These are phyloP conservation scores for Ornithoptera alexandrae DNA, from an alignment of 2,888 invertebrate genomes.

Conservation along the genomic window DNA sequence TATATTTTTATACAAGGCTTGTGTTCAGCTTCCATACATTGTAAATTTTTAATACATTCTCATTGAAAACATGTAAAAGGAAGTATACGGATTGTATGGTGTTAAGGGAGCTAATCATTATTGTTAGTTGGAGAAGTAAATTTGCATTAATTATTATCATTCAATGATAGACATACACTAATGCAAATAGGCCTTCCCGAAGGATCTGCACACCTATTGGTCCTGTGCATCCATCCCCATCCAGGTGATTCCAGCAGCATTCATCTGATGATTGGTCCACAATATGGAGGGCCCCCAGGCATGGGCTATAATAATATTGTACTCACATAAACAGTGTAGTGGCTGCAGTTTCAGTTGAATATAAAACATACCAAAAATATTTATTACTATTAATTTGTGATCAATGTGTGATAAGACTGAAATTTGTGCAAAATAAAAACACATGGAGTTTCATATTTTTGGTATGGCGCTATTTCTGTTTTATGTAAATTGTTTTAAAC, in stretches of 20 bases:
- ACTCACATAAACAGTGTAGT: neutral
- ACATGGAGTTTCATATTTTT: slow-evolving; percentile 20
- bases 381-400: slow-evolving; percentile 23
- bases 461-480: slow-evolving; percentile 19
- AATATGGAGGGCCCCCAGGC: too few relatives aligned
- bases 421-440: slow-evolving; percentile 17
- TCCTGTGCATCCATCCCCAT: too few relatives aligned
- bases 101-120: slow-evolving; percentile 11
- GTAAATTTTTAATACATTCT: slow-evolving; percentile 4
- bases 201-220: too few relatives aligned
- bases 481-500: neutral
- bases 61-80: neutral
- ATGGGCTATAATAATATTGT: too few relatives aligned
- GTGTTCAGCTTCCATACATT: neutral
- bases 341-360: neutral
- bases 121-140: slow-evolving; percentile 2
- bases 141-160: too few relatives aligned
- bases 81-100: slow-evolving; percentile 18
- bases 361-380: slow-evolving; percentile 30
- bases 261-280: too few relatives aligned
- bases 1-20: slow-evolving; percentile 17
- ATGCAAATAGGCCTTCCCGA: too few relatives aligned
- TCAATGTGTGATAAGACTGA: slow-evolving; percentile 29
- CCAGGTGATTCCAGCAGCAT: too few relatives aligned
- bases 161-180: too few relatives aligned